Conservation (phyloP, 2,888 invertebrate species). For the Agrilus biguttatus region DNA sequence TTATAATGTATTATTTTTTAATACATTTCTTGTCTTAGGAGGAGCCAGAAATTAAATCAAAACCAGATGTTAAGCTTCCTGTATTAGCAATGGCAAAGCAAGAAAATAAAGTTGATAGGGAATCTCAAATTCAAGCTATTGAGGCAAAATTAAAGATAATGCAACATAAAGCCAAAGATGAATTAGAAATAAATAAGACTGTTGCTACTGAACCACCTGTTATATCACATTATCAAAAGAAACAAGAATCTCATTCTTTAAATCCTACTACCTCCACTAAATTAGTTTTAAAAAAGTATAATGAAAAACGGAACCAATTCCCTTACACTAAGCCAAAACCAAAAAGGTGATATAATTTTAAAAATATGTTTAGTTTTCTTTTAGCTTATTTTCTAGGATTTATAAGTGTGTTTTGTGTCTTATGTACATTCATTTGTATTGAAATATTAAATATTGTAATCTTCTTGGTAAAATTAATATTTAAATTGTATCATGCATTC, state of each 20-base stretch:
- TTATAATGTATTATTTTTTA: slow-evolving; percentile 10
- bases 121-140: slow-evolving; percentile 74
- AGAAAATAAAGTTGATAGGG: slow-evolving; percentile 53
- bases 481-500: no score
- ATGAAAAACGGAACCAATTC: no score
- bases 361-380: no score
- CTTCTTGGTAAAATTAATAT: no score
- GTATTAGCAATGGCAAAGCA: slow-evolving; percentile 52
- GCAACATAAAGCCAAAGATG: slow-evolving; percentile 52
- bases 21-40: slow-evolving; percentile 36
- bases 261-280: background rate
- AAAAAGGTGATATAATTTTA: no score
- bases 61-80: slow-evolving; percentile 62
- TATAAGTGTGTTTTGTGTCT: no score
- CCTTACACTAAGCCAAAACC: no score
- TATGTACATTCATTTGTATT: no score
- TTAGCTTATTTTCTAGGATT: no score
- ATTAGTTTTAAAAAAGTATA: no score
- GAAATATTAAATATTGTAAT: no score
- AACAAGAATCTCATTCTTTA: slow-evolving; percentile 21
- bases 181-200: slow-evolving; percentile 60
- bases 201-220: slow-evolving; percentile 50
- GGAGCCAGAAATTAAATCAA: slow-evolving; percentile 54
- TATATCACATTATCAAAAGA: slow-evolving; percentile 54
- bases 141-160: slow-evolving; percentile 75